Evolutionary conservation across 2,113 vertebrate genomes (phyloP).

Genomic region (Melanerpes aurifrons): DNA sequence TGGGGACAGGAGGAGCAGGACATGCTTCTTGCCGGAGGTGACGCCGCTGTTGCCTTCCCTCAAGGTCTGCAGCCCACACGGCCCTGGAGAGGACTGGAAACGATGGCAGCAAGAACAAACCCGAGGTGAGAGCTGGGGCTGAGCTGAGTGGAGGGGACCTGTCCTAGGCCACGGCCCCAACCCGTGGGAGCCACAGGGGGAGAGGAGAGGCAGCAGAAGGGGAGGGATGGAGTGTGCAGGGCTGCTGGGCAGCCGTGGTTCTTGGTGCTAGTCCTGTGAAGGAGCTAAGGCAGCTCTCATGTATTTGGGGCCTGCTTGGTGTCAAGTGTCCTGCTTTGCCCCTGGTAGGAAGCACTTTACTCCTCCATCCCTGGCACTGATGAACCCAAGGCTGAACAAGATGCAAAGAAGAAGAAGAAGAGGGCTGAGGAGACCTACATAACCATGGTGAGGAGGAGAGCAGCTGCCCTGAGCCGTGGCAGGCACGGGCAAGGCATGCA

Average conservation of each 20-base stretch:
- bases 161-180: fast-evolving
- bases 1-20: neutral
- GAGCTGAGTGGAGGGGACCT: neutral
- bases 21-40: neutral
- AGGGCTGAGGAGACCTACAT: conserved; percentile 70
- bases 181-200: fast-evolving
- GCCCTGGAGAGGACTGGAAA: neutral
- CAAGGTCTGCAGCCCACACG: neutral
- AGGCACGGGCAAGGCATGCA: fast-evolving
- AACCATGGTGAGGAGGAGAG: conserved; percentile 71
- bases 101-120: neutral
- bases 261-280: fast-evolving
- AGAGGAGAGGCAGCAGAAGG: too few species aligned
- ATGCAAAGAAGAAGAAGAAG: neutral
- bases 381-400: neutral
- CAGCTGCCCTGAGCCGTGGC: neutral
- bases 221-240: neutral
- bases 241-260: neutral
- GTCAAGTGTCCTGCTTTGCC: neutral
- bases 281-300: fast-evolving
- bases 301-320: fast-evolving
- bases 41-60: neutral
- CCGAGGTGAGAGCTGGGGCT: conserved; percentile 36
- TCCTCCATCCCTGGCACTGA: conserved; percentile 5
- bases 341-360: conserved; percentile 21